Evolutionary conservation across 2,797 vertebrate species (phyloP), one percentile per base, ranked within the genome.

Genomic region (Micrastur ruficollis): DNA sequence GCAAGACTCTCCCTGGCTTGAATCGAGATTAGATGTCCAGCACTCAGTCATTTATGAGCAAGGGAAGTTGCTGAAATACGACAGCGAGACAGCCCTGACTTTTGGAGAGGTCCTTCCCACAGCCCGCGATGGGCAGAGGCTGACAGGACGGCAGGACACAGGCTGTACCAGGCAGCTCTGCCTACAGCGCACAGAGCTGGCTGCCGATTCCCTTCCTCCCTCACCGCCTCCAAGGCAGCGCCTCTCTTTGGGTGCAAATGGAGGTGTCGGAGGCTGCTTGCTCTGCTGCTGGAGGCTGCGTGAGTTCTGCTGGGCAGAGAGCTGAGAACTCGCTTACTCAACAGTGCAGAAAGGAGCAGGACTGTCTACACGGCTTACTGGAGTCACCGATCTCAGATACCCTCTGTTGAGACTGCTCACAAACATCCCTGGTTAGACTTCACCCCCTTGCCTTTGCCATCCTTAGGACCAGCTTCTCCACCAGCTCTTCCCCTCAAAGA

Each of bases 111-210:
- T 55, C 42, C 32, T 53, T 42, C 34, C 40, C 40, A 8, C n/a
- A 42, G 32, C 34, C 42, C 0, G 1, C 4, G 3, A 2, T 3
- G 1, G 0, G 44, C 52, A 31, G 4, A 7, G 8, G 32, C 40
- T 52, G 75, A 10, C 52, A 12, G 42, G 18, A 4, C 1, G 27
- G 65, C 55, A 52, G 56, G 40, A 44, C 74, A 36, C 1, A 14
- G 19, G 74, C 31, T 72, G 25, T 23, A 14, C 19, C 22, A 29
- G 71, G n/a, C 27, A 87, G 40, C 50, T 27, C 18, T 70, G 49
- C 15, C 44, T 17, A 6, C 20, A 29, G 50, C 71, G 75, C 25
- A 4, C 26, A 46, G 20, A 44, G 40, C 8, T 21, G 18, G 6
- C 20, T 68, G 55, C 55, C 21, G 8, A 22, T 25, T 21, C 46